Base-by-base conservation (phyloP, 2,797 vertebrate species). In the Mormyrus hasselquistii region DNA sequence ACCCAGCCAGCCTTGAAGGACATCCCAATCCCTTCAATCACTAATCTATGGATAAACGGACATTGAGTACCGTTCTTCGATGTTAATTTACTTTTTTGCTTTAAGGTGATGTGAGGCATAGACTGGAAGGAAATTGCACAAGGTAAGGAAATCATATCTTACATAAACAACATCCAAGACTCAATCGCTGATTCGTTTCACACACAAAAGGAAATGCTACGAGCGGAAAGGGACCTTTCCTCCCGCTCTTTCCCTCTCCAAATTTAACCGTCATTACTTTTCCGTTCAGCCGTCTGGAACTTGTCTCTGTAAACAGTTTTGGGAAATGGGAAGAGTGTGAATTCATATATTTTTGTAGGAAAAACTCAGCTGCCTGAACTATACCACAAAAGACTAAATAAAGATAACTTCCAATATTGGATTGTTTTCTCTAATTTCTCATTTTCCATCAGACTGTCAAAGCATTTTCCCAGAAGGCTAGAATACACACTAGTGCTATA, bases 31-130 rank as follows among this genome's bases (percentile, higher is more conserved):
- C 34, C 69, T 76, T 14, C 14, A 25, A 50, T 57, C 53, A 44
- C 76, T 91, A 93, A 94, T 94, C 90, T 92, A 65, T 89, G 90
- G 90, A 91, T 91, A 90, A 93, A 90, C 89, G 90, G 93, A 94
- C 93, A 91, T 91, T 91, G 90, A 93, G 90, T 92, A 93, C 93
- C 93, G 90, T 83, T 92, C 89, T 89, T 93, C 91, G 90, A 89
- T 91, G 90, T 92, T 90, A 86, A 90, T 90, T 86, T 86, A 90
- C 90, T 90, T 92, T 89, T 87, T 82, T 47, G 76, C 76, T 82
- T 82, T 82, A 82, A 44, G 41, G 41, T 82, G 44, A 82, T 47
- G 38, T 82, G 41, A 82, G 86, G 12, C 49, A 87, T 22, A n/a
- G 91, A 89, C 90, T 89, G 88, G 53, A 89, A 47, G 89, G 89